Conservation (phyloP, 1,140 invertebrate species). For the Macrotrachela quadricornifera region DNA sequence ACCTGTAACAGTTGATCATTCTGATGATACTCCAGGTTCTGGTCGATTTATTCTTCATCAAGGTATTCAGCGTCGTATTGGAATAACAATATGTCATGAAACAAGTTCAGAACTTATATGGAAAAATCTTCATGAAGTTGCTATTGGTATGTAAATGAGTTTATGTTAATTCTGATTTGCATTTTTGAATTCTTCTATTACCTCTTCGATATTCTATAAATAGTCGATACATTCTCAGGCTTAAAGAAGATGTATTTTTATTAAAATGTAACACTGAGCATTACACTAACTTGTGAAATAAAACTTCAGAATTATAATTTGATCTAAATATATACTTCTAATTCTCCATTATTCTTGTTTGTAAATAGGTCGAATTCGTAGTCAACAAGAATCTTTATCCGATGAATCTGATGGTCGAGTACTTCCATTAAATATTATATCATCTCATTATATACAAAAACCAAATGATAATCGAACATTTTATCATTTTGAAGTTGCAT, state of each 20-base stretch:
- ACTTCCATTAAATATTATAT: slow-evolving; percentile 81
- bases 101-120: slow-evolving; percentile 65
- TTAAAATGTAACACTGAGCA: too few species aligned
- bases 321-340: too few species aligned
- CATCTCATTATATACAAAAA: slow-evolving; percentile 74
- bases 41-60: slow-evolving; percentile 82
- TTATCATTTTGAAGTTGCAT: slow-evolving; percentile 92
- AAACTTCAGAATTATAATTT: too few species aligned
- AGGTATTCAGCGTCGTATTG: slow-evolving; percentile 79
- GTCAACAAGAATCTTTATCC: too few species aligned
- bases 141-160: slow-evolving; percentile 40
- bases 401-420: slow-evolving; percentile 31
- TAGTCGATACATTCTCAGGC: too few species aligned
- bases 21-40: slow-evolving; percentile 80
- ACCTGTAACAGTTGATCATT: slow-evolving; percentile 83
- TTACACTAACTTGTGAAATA: too few species aligned
- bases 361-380: too few species aligned
- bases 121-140: slow-evolving; percentile 73
- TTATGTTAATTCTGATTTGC: not conserved
- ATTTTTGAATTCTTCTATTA: too few species aligned
- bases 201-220: too few species aligned
- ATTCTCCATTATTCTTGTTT: too few species aligned
- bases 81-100: slow-evolving; percentile 95
- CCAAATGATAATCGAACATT: slow-evolving; percentile 71
- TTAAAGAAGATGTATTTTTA: too few species aligned